These are phyloP conservation scores for Brachymystax lenok DNA, from an alignment of 2,797 vertebrate genomes.

Conservation along the genomic window DNA sequence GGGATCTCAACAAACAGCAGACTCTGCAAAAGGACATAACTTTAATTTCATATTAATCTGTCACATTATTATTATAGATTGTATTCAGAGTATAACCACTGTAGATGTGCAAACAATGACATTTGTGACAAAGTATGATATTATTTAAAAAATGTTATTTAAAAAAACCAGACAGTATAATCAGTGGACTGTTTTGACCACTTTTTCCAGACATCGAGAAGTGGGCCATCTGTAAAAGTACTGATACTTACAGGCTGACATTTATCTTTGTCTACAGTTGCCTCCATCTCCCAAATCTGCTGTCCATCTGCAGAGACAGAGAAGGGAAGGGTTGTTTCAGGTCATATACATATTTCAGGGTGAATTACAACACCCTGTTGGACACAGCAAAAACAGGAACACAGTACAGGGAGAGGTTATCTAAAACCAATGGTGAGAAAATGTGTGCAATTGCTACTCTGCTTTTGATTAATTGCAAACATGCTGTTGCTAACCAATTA, in stretches of 20 bases:
- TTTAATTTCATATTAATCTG: not conserved
- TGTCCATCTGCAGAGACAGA: conserved; percentile 84
- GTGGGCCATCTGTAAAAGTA: not conserved
- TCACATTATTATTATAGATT: not conserved
- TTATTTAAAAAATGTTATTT: not conserved
- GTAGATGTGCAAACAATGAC: not conserved
- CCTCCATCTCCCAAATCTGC: conserved; percentile 97
- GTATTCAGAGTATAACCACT: not conserved
- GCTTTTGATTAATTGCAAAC: not conserved
- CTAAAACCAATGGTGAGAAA: not conserved
- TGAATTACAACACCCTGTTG: not conserved
- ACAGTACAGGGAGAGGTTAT: not conserved
- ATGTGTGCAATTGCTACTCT: not conserved
- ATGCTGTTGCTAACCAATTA: not conserved
- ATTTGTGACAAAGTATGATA: not conserved
- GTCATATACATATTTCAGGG: not conserved
- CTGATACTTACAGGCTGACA: conserved; percentile 89
- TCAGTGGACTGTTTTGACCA: not conserved
- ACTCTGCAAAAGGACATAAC: conserved; percentile 74
- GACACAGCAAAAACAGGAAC: not conserved
- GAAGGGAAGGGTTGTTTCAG: conserved; percentile 1
- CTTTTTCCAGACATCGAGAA: not conserved
- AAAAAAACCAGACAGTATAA: not conserved
- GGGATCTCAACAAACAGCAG: conserved; percentile 97
- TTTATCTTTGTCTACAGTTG: conserved; percentile 99